Conservation (phyloP, 2,113 vertebrate species). For the Columba janthina region DNA sequence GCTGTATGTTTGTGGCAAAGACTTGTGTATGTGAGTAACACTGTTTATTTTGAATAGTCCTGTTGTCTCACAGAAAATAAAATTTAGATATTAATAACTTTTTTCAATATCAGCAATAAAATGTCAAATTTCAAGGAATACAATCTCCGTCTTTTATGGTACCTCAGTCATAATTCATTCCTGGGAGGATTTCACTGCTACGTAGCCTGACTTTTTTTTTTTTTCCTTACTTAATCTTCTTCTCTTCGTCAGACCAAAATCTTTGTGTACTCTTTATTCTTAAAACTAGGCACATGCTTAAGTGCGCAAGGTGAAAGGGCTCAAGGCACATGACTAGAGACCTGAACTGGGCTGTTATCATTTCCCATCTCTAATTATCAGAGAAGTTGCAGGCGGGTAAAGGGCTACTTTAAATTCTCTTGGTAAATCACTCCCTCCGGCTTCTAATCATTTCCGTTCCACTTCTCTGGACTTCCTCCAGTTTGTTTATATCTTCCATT, state of each 20-base stretch:
- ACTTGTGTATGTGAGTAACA: background rate
- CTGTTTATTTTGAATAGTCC: background rate
- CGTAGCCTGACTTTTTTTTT: background rate
- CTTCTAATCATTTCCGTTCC: slow-evolving; percentile 59
- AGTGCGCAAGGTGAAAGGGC: background rate
- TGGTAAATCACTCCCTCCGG: slow-evolving; percentile 41
- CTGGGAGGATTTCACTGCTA: slow-evolving; percentile 8
- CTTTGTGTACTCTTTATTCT: background rate
- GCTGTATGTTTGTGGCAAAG: background rate
- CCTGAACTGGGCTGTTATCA: background rate
- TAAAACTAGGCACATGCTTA: slow-evolving; percentile 16
- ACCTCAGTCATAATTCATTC: background rate
- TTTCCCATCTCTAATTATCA: slow-evolving; percentile 37
- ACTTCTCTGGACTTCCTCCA: slow-evolving; percentile 59
- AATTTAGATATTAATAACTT: background rate
- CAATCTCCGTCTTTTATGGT: background rate
- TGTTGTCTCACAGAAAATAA: background rate
- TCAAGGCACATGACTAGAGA: slow-evolving; percentile 1
- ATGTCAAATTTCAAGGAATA: background rate
- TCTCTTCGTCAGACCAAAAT: slow-evolving; percentile 10
- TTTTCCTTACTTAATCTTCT: background rate
- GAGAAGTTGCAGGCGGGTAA: background rate
- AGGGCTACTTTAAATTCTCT: slow-evolving; percentile 42
- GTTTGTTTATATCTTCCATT: slow-evolving; percentile 59
- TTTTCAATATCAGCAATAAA: background rate